These are phyloP conservation scores for Myotis daubentonii DNA, from an alignment of 2,797 vertebrate species.

Conservation along the genomic window DNA sequence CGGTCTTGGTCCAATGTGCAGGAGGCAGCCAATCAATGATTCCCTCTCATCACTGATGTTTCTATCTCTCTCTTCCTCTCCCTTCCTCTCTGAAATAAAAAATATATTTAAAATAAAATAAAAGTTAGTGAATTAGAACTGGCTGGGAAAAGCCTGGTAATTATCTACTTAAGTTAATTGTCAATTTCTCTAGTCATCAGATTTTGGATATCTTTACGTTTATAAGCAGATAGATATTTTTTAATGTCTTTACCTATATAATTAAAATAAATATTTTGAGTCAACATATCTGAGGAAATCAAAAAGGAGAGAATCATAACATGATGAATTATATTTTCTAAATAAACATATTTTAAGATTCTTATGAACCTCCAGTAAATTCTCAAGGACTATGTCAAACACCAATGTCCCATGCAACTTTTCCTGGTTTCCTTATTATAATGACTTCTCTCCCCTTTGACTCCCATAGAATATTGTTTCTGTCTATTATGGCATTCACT, in stretches of 20 bases:
- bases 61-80: too few relatives aligned
- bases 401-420: not conserved
- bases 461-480: not conserved
- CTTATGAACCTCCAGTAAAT: not conserved
- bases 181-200: not conserved
- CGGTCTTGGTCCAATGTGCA: too few relatives aligned
- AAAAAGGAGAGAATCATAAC: not conserved
- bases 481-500: not conserved
- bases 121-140: not conserved
- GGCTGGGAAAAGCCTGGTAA: not conserved
- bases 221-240: not conserved
- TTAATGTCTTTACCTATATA: not conserved
- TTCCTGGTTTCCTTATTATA: not conserved
- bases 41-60: too few relatives aligned
- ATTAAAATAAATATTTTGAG: not conserved
- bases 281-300: not conserved
- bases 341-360: conserved; percentile 12
- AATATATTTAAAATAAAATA: not conserved
- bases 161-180: not conserved
- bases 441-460: not conserved
- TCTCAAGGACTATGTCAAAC: not conserved
- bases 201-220: not conserved
- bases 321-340: not conserved
- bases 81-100: too few relatives aligned
- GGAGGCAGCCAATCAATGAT: too few relatives aligned